Evolutionary conservation across 1,140 invertebrate species (phyloP), one percentile per base, ranked within the genome.

Genomic region (Heterodera carotae): DNA sequence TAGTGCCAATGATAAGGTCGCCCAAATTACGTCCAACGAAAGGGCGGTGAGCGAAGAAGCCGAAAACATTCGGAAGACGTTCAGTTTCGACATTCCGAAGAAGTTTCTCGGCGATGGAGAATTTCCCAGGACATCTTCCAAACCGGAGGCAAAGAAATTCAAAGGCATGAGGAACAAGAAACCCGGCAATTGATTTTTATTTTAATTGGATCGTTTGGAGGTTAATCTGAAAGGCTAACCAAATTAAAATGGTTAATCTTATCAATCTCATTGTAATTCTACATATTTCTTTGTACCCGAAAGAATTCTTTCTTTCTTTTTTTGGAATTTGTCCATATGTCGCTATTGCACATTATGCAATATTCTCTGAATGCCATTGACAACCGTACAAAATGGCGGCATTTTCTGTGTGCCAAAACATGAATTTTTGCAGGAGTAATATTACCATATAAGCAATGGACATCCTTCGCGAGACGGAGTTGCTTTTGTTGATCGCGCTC

Each of bases 401-500:
- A n/a, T n/a, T n/a, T n/a, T n/a, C n/a, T n/a, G n/a, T n/a, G n/a
- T n/a, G n/a, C n/a, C n/a, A n/a, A n/a, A n/a, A n/a, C n/a, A n/a
- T n/a, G n/a, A n/a, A n/a, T 43, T 8, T 43, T 43, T 43, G 12
- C 6, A 43, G 39, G 39, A 43, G 12, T 43, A 43, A n/a, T n/a
- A n/a, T n/a, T n/a, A n/a, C 6, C 39, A 56, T 18, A 56, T 22
- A 56, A 56, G 22, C 22, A 7, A 66, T 66, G 62, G 62, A 66
- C 5, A 66, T 31, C 29, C 29, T 74, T 7, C 56, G 53, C 27
- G 31, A 62, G 18, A 79, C 84, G 64, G 83, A 84, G 81, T 84
- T 81, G 82, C 70, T 83, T 43, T n/a, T 84, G 10, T 80, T 84
- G 29, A 72, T 84, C 39, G 84, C 29, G 8, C 60, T 84, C 33